Conservation (phyloP, 2,888 invertebrate species). For the Lamellibrachia satsuma region DNA sequence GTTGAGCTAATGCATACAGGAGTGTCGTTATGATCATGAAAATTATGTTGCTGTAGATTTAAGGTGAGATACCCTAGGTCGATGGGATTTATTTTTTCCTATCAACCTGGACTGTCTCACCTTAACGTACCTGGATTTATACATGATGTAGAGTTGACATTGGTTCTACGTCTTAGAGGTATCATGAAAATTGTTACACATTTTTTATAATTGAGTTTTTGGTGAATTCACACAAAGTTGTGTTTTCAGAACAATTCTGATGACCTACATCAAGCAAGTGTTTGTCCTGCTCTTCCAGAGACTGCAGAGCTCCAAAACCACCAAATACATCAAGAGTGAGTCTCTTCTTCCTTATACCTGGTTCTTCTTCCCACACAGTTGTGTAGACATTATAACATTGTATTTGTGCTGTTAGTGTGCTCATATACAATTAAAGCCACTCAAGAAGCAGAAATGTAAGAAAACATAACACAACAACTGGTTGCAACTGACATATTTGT, state of each 20-base stretch:
- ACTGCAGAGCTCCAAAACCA: constrained; percentile 90
- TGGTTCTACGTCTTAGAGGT: neutral
- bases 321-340: constrained; percentile 78
- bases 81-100: no score
- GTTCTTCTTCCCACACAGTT: neutral
- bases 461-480: neutral
- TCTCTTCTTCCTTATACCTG: neutral
- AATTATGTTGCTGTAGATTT: neutral
- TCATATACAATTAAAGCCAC: neutral
- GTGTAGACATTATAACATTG: neutral
- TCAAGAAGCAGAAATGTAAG: neutral
- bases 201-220: neutral
- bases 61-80: no score
- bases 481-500: neutral
- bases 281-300: constrained; percentile 93
- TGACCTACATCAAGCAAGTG: constrained; percentile 84
- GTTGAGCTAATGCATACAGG: neutral
- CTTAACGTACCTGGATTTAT: neutral
- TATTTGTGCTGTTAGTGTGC: neutral
- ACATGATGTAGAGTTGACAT: neutral
- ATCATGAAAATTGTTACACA: neutral
- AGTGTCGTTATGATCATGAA: neutral
- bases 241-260: constrained; percentile 75
- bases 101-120: no score
- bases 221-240: neutral